Conservation (phyloP, 2,888 invertebrate species). For the Acanthosepion lycidas region DNA sequence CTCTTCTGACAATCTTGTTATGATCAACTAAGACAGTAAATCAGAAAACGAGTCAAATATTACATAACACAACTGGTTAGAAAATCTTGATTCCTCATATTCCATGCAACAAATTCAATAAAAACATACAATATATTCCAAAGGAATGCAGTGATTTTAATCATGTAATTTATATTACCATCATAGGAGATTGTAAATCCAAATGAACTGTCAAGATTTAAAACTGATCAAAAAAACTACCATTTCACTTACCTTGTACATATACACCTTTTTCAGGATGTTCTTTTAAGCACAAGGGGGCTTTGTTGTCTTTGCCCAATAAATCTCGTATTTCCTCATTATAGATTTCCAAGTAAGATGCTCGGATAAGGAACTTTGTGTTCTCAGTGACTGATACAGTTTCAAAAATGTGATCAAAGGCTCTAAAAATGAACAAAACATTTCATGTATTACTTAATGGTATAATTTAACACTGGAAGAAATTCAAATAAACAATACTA, state of each 20-base stretch:
- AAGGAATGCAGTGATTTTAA: too few relatives aligned
- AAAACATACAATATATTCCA: too few relatives aligned
- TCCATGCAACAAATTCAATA: too few relatives aligned
- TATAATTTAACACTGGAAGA: neutral
- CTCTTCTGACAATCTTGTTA: too few relatives aligned
- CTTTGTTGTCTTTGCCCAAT: constrained; percentile 79
- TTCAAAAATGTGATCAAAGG: constrained; percentile 92
- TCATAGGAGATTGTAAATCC: too few relatives aligned
- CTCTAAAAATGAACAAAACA: constrained; percentile 74
- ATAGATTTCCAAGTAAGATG: constrained; percentile 89
- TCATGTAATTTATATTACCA: too few relatives aligned
- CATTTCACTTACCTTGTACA: constrained; percentile 77
- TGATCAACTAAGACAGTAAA: too few relatives aligned
- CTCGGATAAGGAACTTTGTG: constrained; percentile 83
- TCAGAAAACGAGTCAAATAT: too few relatives aligned
- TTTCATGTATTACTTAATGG: neutral
- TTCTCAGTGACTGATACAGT: constrained; percentile 77
- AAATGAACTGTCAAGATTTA: too few relatives aligned
- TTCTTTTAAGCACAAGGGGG: constrained; percentile 81
- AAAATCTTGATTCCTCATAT: too few relatives aligned
- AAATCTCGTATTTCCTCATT: constrained; percentile 86
- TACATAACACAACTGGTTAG: too few relatives aligned
- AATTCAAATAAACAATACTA: neutral
- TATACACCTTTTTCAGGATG: constrained; percentile 81
- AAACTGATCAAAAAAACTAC: too few relatives aligned